phyloP scores from a whole-genome alignment of 2,797 vertebrate species.

The Pantherophis alleghaniensis region DNA sequence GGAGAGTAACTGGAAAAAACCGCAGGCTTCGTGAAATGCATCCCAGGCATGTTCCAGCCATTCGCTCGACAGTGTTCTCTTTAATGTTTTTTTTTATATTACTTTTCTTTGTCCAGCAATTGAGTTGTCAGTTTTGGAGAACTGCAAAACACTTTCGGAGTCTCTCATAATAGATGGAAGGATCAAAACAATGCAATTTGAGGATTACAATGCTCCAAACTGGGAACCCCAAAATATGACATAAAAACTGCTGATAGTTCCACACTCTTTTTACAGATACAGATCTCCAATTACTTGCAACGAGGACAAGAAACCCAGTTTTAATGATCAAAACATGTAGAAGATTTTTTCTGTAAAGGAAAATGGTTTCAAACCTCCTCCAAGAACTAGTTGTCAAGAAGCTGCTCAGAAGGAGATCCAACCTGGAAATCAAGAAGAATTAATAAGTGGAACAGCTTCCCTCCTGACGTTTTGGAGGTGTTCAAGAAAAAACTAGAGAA shows the following conservation, averaged over 20 bases:
- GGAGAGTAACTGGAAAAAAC: not conserved
- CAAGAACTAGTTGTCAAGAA: not conserved
- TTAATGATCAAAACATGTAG: not conserved
- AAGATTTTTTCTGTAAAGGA: not conserved
- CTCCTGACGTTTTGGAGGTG: not conserved
- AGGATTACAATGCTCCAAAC: conserved; percentile 3
- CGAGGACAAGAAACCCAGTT: not conserved
- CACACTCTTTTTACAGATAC: not conserved
- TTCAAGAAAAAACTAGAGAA: not conserved
- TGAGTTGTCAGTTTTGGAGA: conserved; percentile 47
- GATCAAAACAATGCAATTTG: not conserved
- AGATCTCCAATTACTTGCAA: not conserved
- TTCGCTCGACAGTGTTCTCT: not conserved
- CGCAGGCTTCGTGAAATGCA: not conserved
- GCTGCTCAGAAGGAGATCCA: not conserved
- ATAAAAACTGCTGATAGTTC: not conserved
- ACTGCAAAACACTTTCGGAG: conserved; percentile 44
- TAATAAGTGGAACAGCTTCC: not conserved
- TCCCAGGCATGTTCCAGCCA: conserved; percentile 31
- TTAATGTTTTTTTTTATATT: not conserved
- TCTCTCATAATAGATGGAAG: conserved; percentile 22
- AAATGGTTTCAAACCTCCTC: not conserved
- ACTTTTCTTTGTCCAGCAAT: conserved; percentile 38
- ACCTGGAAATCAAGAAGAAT: not conserved
- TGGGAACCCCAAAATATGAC: conserved; percentile 30